Base-by-base conservation (phyloP, 2,113 vertebrate genomes). In the Pelecanus crispus region DNA sequence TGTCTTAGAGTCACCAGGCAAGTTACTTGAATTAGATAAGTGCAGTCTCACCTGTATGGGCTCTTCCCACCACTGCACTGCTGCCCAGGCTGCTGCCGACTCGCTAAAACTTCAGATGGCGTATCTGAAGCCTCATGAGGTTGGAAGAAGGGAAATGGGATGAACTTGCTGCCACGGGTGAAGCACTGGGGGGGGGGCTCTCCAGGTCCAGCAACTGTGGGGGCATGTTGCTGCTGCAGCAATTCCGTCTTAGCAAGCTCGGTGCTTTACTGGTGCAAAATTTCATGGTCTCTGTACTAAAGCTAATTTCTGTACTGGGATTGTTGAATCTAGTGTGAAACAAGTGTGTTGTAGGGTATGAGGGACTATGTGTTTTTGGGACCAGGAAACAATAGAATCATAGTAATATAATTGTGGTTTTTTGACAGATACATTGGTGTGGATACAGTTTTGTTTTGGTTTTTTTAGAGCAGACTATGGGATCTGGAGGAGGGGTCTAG, bases 101-200 rank as follows among this genome's bases (percentile, higher is more conserved):
- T 79, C 2, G 6, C 21, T 44, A 24, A 59, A 94, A 49, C 28
- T 81, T 91, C 65, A 71, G 6, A 34, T 5, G 7, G 49, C 14
- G 87, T 61, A 24, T n/a, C 25, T 82, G 79, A 66, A 71, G 21
- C 55, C 75, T 75, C 15, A 9, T 38, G 70, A 63, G 18, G 16
- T 44, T 0, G 0, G 19, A 78, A 29, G 31, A 34, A 63, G 36
- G 62, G 53, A 52, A 56, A 49, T 50, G 26, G 42, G 42, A 52
- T 85, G 56, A 80, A 63, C 44, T 49, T 78, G 42, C 11, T 49
- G 28, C 36, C 1, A 2, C 4, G 6, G 2, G 14, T 73, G 86
- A 75, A 36, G 28, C 1, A 3, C 24, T 40, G 67, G 0, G 0
- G 4, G 4, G 4, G 7, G 8, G 4, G 2, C 8, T 79, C 24